Evolutionary conservation across 2,113 vertebrate species (phyloP).

Genomic region (Eidolon helvum): DNA sequence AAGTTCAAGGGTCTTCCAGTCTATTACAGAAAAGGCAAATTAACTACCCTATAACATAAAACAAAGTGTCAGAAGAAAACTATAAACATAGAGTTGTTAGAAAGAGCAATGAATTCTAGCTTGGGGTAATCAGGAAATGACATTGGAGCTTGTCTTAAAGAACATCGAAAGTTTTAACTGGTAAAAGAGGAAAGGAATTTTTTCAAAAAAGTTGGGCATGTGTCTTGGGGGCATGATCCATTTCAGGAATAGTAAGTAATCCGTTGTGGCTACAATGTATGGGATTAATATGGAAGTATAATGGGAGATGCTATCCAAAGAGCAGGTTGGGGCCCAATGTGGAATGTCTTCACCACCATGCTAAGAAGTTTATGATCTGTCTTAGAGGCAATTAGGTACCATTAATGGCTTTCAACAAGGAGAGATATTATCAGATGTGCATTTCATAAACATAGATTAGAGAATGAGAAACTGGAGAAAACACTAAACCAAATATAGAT

Average conservation of each 20-base stretch:
- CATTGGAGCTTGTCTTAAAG: not conserved
- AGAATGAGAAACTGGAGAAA: not conserved
- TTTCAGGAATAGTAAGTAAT: not conserved
- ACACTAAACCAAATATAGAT: not conserved
- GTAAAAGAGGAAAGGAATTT: not conserved
- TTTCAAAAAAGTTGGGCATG: not conserved
- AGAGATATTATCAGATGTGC: not conserved
- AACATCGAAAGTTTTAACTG: not conserved
- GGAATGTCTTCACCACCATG: not conserved
- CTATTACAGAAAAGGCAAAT: not conserved
- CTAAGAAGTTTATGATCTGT: not conserved
- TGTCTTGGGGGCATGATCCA: not conserved
- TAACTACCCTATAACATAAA: not conserved
- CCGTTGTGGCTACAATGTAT: not conserved
- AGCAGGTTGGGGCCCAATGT: not conserved
- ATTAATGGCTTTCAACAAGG: not conserved
- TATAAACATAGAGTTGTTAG: not conserved
- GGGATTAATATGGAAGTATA: not conserved
- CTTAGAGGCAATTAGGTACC: not conserved
- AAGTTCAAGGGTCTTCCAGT: not conserved
- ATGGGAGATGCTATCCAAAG: not conserved
- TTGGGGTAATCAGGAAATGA: not conserved
- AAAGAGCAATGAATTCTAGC: not conserved
- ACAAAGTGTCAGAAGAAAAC: not conserved
- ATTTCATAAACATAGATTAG: slow-evolving; percentile 15